Evolutionary conservation across 2,888 invertebrate genomes (phyloP).

Genomic region (Cactoblastis cactorum): DNA sequence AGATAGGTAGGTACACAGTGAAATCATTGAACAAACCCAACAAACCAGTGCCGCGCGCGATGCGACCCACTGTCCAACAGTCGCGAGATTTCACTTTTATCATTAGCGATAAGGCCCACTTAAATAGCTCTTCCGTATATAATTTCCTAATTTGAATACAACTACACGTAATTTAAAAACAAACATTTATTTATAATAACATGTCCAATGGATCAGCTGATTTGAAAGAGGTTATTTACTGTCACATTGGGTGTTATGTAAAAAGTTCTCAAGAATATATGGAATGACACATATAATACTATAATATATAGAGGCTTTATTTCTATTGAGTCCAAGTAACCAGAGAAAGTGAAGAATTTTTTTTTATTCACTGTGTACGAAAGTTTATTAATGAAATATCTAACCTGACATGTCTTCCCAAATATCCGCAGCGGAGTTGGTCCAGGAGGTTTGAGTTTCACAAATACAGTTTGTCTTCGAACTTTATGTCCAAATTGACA

Average conservation of each 20-base stretch:
- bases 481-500: slow-evolving; percentile 87
- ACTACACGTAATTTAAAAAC: not conserved
- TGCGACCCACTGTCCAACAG: slow-evolving; percentile 63
- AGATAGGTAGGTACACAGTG: slow-evolving; percentile 39
- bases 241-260: slow-evolving; percentile 52
- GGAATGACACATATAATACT: slow-evolving; percentile 30
- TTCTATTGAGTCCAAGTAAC: not conserved
- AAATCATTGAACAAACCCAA: slow-evolving; percentile 66
- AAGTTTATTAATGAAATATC: slow-evolving; percentile 27
- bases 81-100: slow-evolving; percentile 72
- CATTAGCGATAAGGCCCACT: slow-evolving; percentile 45
- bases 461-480: slow-evolving; percentile 84
- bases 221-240: slow-evolving; percentile 41
- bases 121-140: slow-evolving; percentile 1
- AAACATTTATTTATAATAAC: not conserved
- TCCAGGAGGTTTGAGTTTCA: slow-evolving; percentile 84
- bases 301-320: not conserved
- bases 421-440: slow-evolving; percentile 78
- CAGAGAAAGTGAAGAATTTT: slow-evolving; percentile 11
- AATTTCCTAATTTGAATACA: not conserved
- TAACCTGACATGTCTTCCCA: slow-evolving; percentile 76
- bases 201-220: slow-evolving; percentile 39
- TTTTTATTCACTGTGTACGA: slow-evolving; percentile 12
- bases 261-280: slow-evolving; percentile 35
- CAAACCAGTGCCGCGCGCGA: slow-evolving; percentile 58